Percentiles rank a stretch among this genome's conserved stretches.
These are phyloP conservation scores for Eospalax fontanierii DNA, from an alignment of 2,797 vertebrate species.

Conservation along the genomic window DNA sequence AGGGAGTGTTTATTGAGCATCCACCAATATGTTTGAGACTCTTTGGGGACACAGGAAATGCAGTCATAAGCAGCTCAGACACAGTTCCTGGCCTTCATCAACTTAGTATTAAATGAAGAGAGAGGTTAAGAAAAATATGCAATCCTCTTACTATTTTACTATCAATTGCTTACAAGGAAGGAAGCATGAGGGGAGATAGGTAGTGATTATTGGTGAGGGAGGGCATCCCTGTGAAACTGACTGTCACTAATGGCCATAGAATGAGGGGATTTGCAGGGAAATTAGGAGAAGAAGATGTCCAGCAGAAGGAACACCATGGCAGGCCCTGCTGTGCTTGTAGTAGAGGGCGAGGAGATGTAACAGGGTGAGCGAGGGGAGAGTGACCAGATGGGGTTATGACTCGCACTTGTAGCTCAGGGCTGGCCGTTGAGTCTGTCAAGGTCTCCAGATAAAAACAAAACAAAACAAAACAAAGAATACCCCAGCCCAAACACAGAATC, in stretches of 20 bases:
- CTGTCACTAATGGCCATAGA: not conserved
- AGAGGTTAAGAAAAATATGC: not conserved
- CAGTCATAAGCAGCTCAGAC: not conserved
- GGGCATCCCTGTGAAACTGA: not conserved
- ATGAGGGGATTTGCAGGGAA: not conserved
- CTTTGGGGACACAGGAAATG: not conserved
- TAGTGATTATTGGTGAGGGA: not conserved
- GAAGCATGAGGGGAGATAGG: not conserved
- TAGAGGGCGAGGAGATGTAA: not conserved
- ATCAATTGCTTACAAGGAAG: not conserved
- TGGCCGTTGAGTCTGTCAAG: too few species aligned
- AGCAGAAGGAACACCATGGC: not conserved
- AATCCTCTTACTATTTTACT: not conserved
- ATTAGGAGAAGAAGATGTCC: not conserved
- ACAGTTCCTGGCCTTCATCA: not conserved
- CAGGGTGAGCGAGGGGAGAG: not conserved
- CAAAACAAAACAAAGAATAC: not conserved
- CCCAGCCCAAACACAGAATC: too few species aligned
- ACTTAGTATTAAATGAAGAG: constrained; percentile 15
- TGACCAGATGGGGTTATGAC: not conserved
- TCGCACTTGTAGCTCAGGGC: not conserved
- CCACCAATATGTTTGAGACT: not conserved
- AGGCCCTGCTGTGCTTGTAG: not conserved
- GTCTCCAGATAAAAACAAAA: not conserved
- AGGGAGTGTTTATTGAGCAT: not conserved